These are phyloP conservation scores for Beaufortia kweichowensis DNA, from an alignment of 2,113 vertebrate genomes.

Conservation along the genomic window DNA sequence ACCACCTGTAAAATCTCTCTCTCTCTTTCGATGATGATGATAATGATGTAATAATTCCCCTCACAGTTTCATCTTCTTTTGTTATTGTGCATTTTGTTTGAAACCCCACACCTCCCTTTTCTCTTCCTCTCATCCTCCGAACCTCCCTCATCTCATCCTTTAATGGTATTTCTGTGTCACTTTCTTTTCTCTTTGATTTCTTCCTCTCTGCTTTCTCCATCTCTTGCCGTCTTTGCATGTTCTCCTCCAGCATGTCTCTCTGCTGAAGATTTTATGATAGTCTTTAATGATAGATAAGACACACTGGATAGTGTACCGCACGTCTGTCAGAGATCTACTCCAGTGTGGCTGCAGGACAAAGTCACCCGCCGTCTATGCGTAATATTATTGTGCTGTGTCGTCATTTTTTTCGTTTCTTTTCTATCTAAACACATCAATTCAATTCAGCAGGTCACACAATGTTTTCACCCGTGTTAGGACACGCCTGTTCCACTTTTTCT, in stretches of 20 bases:
- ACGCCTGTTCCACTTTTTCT: constrained; percentile 1
- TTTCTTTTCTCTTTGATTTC: constrained; percentile 45
- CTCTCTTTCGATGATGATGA: background rate
- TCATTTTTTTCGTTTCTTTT: too few relatives aligned
- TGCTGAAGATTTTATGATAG: constrained; percentile 68
- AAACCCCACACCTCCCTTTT: constrained; percentile 56
- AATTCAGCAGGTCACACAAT: background rate
- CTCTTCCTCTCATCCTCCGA: constrained; percentile 14
- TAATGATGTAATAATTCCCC: constrained; percentile 45
- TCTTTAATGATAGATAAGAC: constrained; percentile 70
- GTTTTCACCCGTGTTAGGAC: constrained; percentile 26
- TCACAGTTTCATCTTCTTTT: constrained; percentile 13
- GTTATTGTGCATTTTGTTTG: constrained; percentile 54
- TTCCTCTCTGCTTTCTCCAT: constrained; percentile 58
- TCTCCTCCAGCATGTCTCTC: constrained; percentile 47
- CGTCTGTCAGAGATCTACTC: constrained; percentile 47
- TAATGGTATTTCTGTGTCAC: background rate
- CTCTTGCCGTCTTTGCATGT: constrained; percentile 52
- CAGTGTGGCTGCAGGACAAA: background rate
- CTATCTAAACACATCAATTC: too few relatives aligned
- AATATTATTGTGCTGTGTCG: too few relatives aligned
- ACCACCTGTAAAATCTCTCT: constrained; percentile 8
- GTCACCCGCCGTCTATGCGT: too few relatives aligned
- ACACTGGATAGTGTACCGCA: constrained; percentile 60
- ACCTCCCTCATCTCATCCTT: constrained; percentile 19